Conservation (phyloP, 2,797 vertebrate genomes). For the Pangasius krempfi region DNA sequence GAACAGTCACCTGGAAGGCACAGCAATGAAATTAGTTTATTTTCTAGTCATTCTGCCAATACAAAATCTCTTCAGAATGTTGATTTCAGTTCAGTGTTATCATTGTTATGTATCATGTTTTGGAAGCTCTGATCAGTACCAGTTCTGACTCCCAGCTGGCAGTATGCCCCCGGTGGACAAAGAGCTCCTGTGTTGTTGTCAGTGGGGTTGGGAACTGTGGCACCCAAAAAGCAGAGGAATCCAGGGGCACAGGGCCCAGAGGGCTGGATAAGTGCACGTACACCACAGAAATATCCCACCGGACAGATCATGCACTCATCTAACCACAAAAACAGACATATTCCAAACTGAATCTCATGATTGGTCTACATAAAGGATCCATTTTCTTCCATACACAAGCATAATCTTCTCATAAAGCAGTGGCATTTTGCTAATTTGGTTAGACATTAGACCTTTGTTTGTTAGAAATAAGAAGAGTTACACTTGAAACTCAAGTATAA, state of each 20-base stretch:
- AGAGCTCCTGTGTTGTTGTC: conserved; percentile 76
- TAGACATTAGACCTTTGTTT: neutral
- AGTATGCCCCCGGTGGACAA: conserved; percentile 76
- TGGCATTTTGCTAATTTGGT: neutral
- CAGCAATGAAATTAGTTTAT: neutral
- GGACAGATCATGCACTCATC: conserved; percentile 79
- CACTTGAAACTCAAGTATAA: neutral
- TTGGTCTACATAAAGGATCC: neutral
- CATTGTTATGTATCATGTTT: neutral
- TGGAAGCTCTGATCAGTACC: conserved; percentile 62
- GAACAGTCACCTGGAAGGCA: conserved; percentile 74
- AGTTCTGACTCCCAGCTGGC: conserved; percentile 69
- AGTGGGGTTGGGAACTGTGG: conserved; percentile 74
- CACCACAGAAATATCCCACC: conserved; percentile 76
- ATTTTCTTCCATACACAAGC: neutral
- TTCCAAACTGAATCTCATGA: neutral
- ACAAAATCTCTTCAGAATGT: neutral
- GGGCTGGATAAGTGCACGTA: conserved; percentile 74
- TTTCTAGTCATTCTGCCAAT: neutral
- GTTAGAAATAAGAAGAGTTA: neutral
- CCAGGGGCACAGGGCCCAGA: conserved; percentile 75
- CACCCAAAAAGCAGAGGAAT: conserved; percentile 75
- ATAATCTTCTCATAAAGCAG: neutral
- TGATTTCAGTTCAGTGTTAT: neutral
- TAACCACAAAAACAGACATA: conserved; percentile 63